A percentile compares a stretch with the other conserved stretches of the same genome.
Conservation (phyloP, 30 jellyfish, hydroid and myxozoan genomes). For the Pelagia noctiluca region DNA sequence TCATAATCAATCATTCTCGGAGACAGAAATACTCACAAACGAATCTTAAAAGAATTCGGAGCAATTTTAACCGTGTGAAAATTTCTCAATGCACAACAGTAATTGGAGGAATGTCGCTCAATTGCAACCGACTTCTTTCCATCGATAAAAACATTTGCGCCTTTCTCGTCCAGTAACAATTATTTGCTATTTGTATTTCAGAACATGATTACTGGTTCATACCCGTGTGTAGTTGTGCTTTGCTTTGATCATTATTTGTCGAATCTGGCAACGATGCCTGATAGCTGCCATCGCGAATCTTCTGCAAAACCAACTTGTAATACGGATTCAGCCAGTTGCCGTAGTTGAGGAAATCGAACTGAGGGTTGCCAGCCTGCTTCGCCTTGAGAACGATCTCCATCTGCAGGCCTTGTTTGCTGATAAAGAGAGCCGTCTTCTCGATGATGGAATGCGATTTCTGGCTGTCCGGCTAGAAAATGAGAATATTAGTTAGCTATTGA, state of each 20-base stretch:
- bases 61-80: no score
- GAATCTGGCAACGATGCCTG: no score
- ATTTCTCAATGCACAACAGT: no score
- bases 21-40: no score
- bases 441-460: conserved; percentile 84
- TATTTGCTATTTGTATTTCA: no score
- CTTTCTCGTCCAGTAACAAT: no score
- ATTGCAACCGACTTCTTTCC: no score
- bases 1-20: no score
- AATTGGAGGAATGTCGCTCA: no score
- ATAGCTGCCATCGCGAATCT: conserved; percentile 75
- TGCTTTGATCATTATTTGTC: neutral
- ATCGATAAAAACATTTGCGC: no score
- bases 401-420: conserved; percentile 91
- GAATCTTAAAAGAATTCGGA: no score
- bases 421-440: conserved; percentile 91
- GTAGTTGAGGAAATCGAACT: conserved; percentile 83
- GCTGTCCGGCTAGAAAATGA: conserved; percentile 89
- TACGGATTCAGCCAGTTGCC: conserved; percentile 96
- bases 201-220: no score
- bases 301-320: conserved; percentile 77
- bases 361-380: conserved; percentile 97
- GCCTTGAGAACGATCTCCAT: conserved; percentile 96
- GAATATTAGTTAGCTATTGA: neutral
- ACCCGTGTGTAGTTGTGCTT: neutral